Evolutionary conservation across 1,140 invertebrate genomes (phyloP).

Genomic region (Antheraea pernyi): DNA sequence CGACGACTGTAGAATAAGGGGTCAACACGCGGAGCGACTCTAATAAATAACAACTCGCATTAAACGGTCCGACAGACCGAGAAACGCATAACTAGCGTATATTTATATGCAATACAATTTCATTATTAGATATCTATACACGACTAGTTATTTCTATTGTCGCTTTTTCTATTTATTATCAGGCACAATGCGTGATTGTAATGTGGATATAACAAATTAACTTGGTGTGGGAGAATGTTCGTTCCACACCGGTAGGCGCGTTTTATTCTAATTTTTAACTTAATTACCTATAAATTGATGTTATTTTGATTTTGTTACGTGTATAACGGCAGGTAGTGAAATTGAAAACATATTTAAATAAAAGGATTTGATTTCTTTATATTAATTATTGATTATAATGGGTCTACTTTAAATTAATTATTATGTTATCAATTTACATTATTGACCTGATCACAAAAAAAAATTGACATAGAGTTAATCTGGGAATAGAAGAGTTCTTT

Average conservation of each 20-base stretch:
- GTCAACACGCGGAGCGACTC: constrained; percentile 48
- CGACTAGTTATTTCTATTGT: constrained; percentile 74
- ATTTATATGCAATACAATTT: constrained; percentile 75
- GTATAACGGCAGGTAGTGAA: neutral
- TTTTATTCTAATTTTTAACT: neutral
- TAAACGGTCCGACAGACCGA: constrained; percentile 65
- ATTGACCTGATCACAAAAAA: too few species aligned
- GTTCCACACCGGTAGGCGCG: constrained; percentile 51
- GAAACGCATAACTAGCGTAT: constrained; percentile 53
- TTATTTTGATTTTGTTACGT: neutral
- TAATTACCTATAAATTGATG: constrained; percentile 6
- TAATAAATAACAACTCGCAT: constrained; percentile 65
- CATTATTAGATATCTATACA: constrained; percentile 75
- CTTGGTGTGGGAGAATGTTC: constrained; percentile 55
- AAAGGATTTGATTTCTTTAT: neutral
- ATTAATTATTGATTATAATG: neutral
- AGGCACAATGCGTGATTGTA: constrained; percentile 74
- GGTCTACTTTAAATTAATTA: too few species aligned
- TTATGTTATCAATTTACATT: too few species aligned
- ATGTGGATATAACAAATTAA: constrained; percentile 72
- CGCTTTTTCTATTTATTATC: constrained; percentile 77
- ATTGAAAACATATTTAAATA: neutral
- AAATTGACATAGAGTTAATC: too few species aligned
- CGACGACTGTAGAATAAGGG: constrained; percentile 1
- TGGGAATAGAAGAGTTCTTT: too few species aligned